A percentile compares a stretch with the other conserved stretches of the same genome.
phyloP scores from a whole-genome alignment of 2,888 invertebrate genomes.

The Zhuqinia jingwanae region DNA sequence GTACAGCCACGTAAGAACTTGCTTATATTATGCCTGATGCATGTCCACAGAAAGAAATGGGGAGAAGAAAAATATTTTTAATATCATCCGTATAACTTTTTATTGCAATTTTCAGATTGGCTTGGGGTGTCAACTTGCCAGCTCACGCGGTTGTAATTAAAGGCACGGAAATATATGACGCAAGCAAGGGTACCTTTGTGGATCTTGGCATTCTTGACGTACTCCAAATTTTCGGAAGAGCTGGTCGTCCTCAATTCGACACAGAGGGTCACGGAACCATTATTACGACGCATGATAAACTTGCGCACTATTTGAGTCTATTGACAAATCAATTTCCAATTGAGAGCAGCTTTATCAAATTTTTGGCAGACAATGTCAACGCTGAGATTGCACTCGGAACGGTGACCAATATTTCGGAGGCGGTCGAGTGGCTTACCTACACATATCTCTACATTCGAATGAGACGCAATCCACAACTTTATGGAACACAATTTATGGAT shows the following conservation, averaged over 20 bases:
- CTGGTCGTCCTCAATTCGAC: slow-evolving; percentile 99
- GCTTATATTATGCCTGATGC: too few species aligned
- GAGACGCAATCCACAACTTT: slow-evolving; percentile 92
- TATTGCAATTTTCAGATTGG: too few species aligned
- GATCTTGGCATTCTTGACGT: slow-evolving; percentile 98
- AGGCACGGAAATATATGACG: slow-evolving; percentile 99
- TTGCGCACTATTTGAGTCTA: slow-evolving; percentile 95
- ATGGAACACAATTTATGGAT: slow-evolving; percentile 85
- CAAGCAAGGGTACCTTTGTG: slow-evolving; percentile 95
- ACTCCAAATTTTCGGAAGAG: slow-evolving; percentile 98
- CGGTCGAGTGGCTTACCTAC: slow-evolving; percentile 98
- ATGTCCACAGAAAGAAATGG: too few species aligned
- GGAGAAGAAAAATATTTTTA: too few species aligned
- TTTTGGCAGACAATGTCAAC: slow-evolving; percentile 97
- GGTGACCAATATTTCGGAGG: slow-evolving; percentile 96
- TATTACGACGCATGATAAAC: slow-evolving; percentile 94
- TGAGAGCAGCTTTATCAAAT: slow-evolving; percentile 96
- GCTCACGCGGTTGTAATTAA: slow-evolving; percentile 98
- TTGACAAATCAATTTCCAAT: slow-evolving; percentile 99
- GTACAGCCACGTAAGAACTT: slow-evolving; percentile 88
- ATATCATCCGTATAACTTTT: too few species aligned
- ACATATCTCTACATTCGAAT: slow-evolving; percentile 98
- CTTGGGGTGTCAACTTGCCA: slow-evolving; percentile 99
- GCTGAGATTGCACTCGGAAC: slow-evolving; percentile 98
- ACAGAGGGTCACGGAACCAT: slow-evolving; percentile 96